A percentile compares a stretch with the other conserved stretches of the same genome.
phyloP scores from a whole-genome alignment of 2,888 invertebrate species.

The Athrips mouffetella region DNA sequence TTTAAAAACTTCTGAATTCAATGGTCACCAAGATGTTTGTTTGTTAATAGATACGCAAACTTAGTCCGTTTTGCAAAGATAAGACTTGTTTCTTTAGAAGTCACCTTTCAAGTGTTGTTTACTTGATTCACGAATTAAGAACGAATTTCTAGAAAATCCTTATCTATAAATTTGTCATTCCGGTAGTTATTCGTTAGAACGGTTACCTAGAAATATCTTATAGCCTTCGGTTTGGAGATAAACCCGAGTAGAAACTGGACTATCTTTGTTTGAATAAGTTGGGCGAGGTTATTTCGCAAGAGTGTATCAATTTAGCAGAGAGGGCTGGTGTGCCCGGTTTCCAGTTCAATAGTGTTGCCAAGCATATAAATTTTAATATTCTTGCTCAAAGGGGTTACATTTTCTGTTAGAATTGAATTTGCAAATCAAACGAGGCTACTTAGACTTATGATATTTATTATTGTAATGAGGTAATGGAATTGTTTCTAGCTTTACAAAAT shows the following conservation, averaged over 20 bases:
- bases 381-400: neutral
- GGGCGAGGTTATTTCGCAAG: conserved; percentile 73
- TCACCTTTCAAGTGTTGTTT: neutral
- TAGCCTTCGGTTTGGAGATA: conserved; percentile 18
- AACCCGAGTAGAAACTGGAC: conserved; percentile 11
- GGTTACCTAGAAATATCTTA: conserved; percentile 9
- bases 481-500: too few species aligned
- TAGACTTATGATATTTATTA: too few species aligned
- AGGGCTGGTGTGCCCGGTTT: conserved; percentile 46
- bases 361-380: conserved; percentile 4
- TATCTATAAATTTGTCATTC: neutral
- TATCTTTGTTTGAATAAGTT: conserved; percentile 57
- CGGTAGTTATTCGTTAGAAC: neutral
- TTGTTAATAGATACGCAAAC: neutral
- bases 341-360: conserved; percentile 1
- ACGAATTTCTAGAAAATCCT: neutral
- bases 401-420: conserved; percentile 3
- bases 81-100: neutral
- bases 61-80: neutral
- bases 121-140: neutral
- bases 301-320: conserved; percentile 72
- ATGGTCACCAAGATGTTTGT: neutral
- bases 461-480: too few species aligned
- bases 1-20: neutral
- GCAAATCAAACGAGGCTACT: neutral